Percentiles rank a stretch among this genome's conserved stretches.
Evolutionary conservation across 2,888 invertebrate species (phyloP).

Genomic region (Dryocosmus kuriphilus): DNA sequence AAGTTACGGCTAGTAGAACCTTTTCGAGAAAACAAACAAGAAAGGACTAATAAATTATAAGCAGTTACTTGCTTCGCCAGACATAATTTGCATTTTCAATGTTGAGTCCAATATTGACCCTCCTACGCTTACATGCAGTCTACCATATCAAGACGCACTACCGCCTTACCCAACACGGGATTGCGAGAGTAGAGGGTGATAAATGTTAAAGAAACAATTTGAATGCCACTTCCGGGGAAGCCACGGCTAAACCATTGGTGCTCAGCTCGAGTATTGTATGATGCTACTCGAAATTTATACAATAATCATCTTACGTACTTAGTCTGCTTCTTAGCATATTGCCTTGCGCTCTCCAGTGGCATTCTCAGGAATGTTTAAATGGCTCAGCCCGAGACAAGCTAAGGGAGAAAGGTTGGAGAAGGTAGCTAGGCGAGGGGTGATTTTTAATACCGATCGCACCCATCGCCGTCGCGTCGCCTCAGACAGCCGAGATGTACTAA

Average conservation of each 20-base stretch:
- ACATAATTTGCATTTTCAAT: constrained; percentile 8
- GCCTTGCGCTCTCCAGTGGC: neutral
- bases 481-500: constrained; percentile 8
- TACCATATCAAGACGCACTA: neutral
- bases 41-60: constrained; percentile 1
- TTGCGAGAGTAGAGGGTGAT: constrained; percentile 55
- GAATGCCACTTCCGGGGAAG: constrained; percentile 65
- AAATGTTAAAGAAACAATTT: constrained; percentile 73
- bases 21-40: constrained; percentile 2
- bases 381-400: neutral
- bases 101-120: neutral
- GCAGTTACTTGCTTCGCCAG: neutral
- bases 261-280: constrained; percentile 3
- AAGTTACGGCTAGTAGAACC: neutral
- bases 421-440: constrained; percentile 2
- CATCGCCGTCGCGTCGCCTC: neutral
- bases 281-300: constrained; percentile 59
- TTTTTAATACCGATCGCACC: constrained; percentile 24
- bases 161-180: neutral
- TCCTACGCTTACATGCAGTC: neutral
- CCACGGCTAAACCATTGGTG: neutral
- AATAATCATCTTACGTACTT: constrained; percentile 64
- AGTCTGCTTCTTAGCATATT: constrained; percentile 48
- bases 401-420: neutral
- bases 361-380: neutral